Percentiles rank a stretch among this genome's conserved stretches.
These are phyloP conservation scores for Oscheius sp. DNA, from an alignment of 1,140 invertebrate genomes.

Conservation along the genomic window DNA sequence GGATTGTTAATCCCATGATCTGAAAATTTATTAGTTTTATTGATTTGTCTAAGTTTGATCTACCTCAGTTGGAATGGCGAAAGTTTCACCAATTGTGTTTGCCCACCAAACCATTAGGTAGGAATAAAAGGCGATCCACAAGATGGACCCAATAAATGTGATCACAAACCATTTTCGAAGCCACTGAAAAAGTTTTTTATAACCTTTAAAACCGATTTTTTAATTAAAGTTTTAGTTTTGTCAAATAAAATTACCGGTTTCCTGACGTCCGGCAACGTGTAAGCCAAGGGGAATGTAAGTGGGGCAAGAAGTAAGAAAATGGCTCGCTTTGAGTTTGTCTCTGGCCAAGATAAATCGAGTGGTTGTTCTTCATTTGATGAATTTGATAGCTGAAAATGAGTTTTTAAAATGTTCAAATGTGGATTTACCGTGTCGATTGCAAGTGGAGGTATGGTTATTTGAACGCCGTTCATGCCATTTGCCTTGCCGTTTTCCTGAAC, in stretches of 20 bases:
- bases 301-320: conserved; percentile 88
- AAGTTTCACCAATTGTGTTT: conserved; percentile 62
- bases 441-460: background rate
- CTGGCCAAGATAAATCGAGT: conserved; percentile 68
- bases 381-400: background rate
- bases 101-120: conserved; percentile 65
- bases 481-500: background rate
- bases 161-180: conserved; percentile 81
- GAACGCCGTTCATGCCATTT: background rate
- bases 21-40: background rate
- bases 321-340: conserved; percentile 63
- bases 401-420: background rate
- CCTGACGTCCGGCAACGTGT: conserved; percentile 89
- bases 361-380: conserved; percentile 64
- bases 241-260: conserved; percentile 67
- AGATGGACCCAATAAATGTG: conserved; percentile 83
- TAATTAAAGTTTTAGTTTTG: too few relatives aligned
- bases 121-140: conserved; percentile 69
- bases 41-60: background rate
- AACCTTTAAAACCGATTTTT: background rate
- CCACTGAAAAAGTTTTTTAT: conserved; percentile 67
- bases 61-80: conserved; percentile 61
- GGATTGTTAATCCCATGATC: conserved; percentile 64
- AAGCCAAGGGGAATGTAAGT: conserved; percentile 88
- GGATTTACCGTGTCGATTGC: background rate